phyloP scores from a whole-genome alignment of 2,888 invertebrate genomes.

The Crematogaster levior region DNA sequence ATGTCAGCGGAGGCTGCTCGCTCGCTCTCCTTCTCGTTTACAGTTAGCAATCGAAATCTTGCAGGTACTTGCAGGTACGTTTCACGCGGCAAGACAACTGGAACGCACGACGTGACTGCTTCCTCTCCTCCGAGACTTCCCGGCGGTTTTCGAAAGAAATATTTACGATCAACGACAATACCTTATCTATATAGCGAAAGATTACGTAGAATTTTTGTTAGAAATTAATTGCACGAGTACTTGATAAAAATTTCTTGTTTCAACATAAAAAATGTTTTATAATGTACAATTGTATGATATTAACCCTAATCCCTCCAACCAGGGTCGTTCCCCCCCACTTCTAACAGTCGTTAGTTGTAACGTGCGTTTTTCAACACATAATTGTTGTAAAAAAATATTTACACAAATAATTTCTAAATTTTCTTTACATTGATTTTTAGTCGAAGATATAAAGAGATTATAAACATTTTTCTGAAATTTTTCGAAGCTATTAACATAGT shows the following conservation, averaged over 20 bases:
- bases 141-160: constrained; percentile 20
- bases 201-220: neutral
- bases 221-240: too few relatives aligned
- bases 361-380: too few relatives aligned
- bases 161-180: neutral
- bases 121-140: constrained; percentile 34
- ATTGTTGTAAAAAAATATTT: too few relatives aligned
- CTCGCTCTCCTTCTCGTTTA: constrained; percentile 32
- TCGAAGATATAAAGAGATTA: too few relatives aligned
- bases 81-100: constrained; percentile 25
- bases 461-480: too few relatives aligned
- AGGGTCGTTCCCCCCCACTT: too few relatives aligned
- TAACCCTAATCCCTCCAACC: too few relatives aligned
- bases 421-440: too few relatives aligned
- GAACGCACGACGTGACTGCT: constrained; percentile 15
- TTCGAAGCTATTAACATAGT: too few relatives aligned
- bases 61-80: constrained; percentile 33
- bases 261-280: neutral
- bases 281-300: neutral
- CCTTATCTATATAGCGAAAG: neutral
- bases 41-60: constrained; percentile 48
- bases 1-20: constrained; percentile 29
- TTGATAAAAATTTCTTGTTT: neutral
- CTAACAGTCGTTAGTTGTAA: too few relatives aligned
- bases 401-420: too few relatives aligned